Conservation (phyloP, 2,888 invertebrate species). For the Biston stratarius region DNA sequence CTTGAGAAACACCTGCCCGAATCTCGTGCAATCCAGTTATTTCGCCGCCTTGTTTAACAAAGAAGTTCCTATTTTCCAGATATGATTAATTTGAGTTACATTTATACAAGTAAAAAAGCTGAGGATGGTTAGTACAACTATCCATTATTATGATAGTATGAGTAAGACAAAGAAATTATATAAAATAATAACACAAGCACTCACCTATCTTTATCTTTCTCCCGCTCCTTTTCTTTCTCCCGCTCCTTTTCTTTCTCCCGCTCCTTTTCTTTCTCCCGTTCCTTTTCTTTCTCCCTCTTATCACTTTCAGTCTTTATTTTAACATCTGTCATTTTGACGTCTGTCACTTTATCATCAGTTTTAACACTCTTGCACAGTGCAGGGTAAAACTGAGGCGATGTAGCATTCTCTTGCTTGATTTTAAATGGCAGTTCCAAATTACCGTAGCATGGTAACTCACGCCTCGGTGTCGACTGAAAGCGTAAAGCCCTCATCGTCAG, state of each 20-base stretch:
- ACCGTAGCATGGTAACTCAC: slow-evolving; percentile 80
- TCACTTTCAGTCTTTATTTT: slow-evolving; percentile 66
- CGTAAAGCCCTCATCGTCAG: slow-evolving; percentile 72
- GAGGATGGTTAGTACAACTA: too few species aligned
- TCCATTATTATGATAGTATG: too few species aligned
- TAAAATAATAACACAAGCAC: slow-evolving; percentile 30
- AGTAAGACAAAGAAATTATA: too few species aligned
- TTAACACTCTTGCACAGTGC: slow-evolving; percentile 62
- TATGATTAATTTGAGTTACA: too few species aligned
- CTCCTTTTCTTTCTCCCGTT: slow-evolving; percentile 50
- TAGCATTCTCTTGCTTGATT: slow-evolving; percentile 70
- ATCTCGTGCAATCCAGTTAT: too few species aligned
- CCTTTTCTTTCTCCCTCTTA: slow-evolving; percentile 62
- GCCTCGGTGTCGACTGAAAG: slow-evolving; percentile 74
- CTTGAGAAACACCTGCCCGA: too few species aligned
- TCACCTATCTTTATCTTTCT: slow-evolving; percentile 56
- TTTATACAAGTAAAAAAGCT: too few species aligned
- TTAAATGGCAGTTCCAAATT: slow-evolving; percentile 80
- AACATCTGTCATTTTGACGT: slow-evolving; percentile 51
- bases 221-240: slow-evolving; percentile 57
- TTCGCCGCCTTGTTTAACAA: too few species aligned
- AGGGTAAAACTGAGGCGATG: slow-evolving; percentile 64
- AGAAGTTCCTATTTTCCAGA: too few species aligned
- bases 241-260: slow-evolving; percentile 60
- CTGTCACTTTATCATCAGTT: slow-evolving; percentile 58